Evolutionary conservation across 2,113 vertebrate species (phyloP).

Genomic region (Terrapene triunguis): DNA sequence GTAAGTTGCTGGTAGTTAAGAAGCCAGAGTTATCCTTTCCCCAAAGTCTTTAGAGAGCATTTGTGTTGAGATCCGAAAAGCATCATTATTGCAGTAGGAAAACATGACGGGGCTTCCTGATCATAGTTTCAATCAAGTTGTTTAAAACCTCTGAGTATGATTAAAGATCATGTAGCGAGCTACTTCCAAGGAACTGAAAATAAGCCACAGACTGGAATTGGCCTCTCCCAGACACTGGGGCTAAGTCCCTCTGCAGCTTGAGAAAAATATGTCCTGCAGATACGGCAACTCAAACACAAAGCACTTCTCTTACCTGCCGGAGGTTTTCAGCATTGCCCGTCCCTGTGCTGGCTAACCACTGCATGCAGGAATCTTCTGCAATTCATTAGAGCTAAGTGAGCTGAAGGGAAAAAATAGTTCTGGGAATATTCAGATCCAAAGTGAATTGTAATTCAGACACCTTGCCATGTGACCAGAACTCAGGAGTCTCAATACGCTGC

Average conservation of each 20-base stretch:
- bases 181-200: conserved; percentile 1
- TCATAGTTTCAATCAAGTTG: not conserved
- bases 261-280: not conserved
- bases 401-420: not conserved
- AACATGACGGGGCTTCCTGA: not conserved
- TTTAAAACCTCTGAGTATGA: not conserved
- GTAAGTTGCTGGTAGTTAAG: not conserved
- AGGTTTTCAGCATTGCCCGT: accelerated
- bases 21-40: not conserved
- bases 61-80: not conserved
- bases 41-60: not conserved
- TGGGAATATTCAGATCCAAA: not conserved
- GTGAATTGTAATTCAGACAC: not conserved
- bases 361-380: not conserved
- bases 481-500: not conserved
- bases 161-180: not conserved
- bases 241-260: not conserved
- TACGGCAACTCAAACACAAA: not conserved
- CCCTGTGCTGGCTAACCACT: accelerated
- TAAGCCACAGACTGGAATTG: not conserved
- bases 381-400: not conserved
- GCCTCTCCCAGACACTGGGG: not conserved
- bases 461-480: not conserved
- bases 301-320: not conserved
- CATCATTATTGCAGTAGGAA: not conserved